Evolutionary conservation across 2,888 invertebrate genomes (phyloP).

Genomic region (Tetheella fluctuosa): DNA sequence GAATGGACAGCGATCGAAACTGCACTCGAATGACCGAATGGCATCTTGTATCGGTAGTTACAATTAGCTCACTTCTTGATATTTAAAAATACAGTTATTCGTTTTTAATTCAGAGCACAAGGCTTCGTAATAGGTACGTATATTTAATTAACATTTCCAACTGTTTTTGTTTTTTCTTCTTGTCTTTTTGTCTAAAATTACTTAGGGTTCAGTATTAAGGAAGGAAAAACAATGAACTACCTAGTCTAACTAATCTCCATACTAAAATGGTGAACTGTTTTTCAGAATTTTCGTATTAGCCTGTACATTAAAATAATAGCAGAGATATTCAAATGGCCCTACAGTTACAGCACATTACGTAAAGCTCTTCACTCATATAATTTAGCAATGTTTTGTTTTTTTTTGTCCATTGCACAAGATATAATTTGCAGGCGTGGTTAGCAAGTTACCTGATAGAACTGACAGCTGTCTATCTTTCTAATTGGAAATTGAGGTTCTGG

Average conservation of each 20-base stretch:
- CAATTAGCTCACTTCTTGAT: neutral
- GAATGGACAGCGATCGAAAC: slow-evolving; percentile 36
- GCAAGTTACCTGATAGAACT: slow-evolving; percentile 40
- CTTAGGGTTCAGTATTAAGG: too few relatives aligned
- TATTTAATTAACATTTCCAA: too few relatives aligned
- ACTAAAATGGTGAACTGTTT: too few relatives aligned
- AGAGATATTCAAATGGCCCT: neutral
- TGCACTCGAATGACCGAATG: slow-evolving; percentile 11
- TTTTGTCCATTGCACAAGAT: slow-evolving; percentile 62
- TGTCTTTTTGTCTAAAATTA: too few relatives aligned
- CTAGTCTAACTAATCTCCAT: too few relatives aligned
- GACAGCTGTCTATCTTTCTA: slow-evolving; percentile 51
- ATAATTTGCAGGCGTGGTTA: slow-evolving; percentile 59
- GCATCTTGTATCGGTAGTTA: neutral
- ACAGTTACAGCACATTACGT: slow-evolving; percentile 24
- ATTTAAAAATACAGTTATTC: neutral
- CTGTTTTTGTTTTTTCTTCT: too few relatives aligned
- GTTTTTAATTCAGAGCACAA: neutral
- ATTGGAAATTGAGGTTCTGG: slow-evolving; percentile 36
- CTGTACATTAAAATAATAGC: neutral
- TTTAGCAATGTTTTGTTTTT: slow-evolving; percentile 42
- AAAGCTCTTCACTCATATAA: slow-evolving; percentile 43
- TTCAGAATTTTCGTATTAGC: too few relatives aligned
- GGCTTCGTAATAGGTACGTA: neutral
- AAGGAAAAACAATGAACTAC: too few relatives aligned